A percentile compares a stretch with the other conserved stretches of the same genome.
Evolutionary conservation across 2,888 invertebrate genomes (phyloP).

Genomic region (Epistrophe eligans): DNA sequence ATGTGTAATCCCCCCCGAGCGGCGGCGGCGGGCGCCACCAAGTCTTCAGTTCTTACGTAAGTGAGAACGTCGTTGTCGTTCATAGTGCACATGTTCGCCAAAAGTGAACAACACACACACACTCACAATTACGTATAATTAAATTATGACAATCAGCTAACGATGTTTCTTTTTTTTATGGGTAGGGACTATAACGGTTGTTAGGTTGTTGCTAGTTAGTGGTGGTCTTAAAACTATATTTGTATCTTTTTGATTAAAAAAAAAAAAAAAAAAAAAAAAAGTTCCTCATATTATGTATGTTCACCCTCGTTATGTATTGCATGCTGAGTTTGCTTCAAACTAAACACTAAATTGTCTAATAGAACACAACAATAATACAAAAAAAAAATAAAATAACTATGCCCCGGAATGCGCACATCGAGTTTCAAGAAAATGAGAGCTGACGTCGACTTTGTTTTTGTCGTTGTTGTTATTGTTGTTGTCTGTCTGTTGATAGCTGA

Average conservation of each 20-base stretch:
- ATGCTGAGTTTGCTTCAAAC: conserved; percentile 33
- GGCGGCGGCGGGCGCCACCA: conserved; percentile 43
- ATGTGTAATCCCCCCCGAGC: conserved; percentile 32
- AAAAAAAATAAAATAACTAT: background rate
- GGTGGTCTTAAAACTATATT: conserved; percentile 33
- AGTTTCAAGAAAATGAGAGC: conserved; percentile 65
- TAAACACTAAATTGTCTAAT: conserved; percentile 36
- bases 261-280: background rate
- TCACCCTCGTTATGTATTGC: conserved; percentile 23
- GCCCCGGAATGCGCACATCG: conserved; percentile 63
- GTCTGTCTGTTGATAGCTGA: conserved; percentile 4
- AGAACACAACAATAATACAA: conserved; percentile 21
- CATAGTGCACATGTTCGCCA: conserved; percentile 63
- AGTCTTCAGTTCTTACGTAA: conserved; percentile 68
- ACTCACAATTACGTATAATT: conserved; percentile 45
- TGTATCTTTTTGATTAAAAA: conserved; percentile 22
- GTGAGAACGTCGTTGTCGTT: conserved; percentile 35
- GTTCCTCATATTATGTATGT: conserved; percentile 35
- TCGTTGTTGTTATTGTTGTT: background rate
- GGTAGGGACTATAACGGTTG: background rate
- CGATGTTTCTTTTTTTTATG: conserved; percentile 7
- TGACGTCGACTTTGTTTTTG: conserved; percentile 56
- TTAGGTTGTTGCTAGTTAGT: conserved; percentile 21
- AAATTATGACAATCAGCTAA: conserved; percentile 69
- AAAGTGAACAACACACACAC: conserved; percentile 37